Conservation (phyloP, 1,140 invertebrate genomes). For the Scaptodrosophila lebanonensis region DNA sequence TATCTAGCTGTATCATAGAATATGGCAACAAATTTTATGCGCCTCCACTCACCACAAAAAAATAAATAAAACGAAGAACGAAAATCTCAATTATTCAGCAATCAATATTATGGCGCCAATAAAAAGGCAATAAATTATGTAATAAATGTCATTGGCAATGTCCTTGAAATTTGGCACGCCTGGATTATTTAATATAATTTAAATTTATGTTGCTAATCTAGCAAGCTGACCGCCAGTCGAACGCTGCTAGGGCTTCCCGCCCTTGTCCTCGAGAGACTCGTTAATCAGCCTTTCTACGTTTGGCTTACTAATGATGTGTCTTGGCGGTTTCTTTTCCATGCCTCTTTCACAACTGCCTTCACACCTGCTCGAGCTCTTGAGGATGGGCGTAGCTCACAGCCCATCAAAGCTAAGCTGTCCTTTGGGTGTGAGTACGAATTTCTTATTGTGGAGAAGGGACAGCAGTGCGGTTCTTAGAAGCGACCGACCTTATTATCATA, state of each 20-base stretch:
- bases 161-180: conserved; percentile 48
- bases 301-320: conserved; percentile 69
- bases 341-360: conserved; percentile 24
- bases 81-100: conserved; percentile 72
- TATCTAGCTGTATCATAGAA: conserved; percentile 38
- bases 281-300: conserved; percentile 74
- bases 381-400: conserved; percentile 36
- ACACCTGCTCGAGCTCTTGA: conserved; percentile 22
- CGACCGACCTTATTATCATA: too few relatives aligned
- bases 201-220: conserved; percentile 68
- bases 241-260: conserved; percentile 8
- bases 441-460: too few relatives aligned
- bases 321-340: conserved; percentile 11
- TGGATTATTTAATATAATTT: conserved; percentile 67
- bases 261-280: conserved; percentile 51
- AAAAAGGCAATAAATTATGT: conserved; percentile 63
- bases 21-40: conserved; percentile 57
- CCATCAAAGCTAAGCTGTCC: conserved; percentile 56
- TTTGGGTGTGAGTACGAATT: too few relatives aligned
- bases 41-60: conserved; percentile 6
- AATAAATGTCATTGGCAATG: conserved; percentile 60
- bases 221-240: conserved; percentile 20
- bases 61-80: too few relatives aligned
- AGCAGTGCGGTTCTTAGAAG: too few relatives aligned
- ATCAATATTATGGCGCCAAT: conserved; percentile 67